These are phyloP conservation scores for Nemopilema nomurai DNA, from an alignment of 30 jellyfish, hydroid and myxozoan species.

Conservation along the genomic window DNA sequence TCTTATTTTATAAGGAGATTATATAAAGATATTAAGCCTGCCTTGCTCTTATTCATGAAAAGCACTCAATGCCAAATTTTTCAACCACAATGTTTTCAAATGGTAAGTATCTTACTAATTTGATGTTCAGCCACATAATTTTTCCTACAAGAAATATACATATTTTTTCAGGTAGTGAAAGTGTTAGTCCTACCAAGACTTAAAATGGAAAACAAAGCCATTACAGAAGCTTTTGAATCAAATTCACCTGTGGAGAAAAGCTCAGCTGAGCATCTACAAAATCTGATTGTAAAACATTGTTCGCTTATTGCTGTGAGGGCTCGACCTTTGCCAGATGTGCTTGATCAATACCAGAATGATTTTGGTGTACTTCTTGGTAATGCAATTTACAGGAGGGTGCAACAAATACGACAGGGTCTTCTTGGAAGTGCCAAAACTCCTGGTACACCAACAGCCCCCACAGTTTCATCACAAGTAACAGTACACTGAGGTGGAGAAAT, in stretches of 20 bases:
- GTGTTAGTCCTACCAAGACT: slow-evolving; percentile 87
- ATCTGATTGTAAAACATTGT: slow-evolving; percentile 76
- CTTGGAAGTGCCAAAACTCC: slow-evolving; percentile 73
- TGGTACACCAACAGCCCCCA: slow-evolving; percentile 82
- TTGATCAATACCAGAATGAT: slow-evolving; percentile 67
- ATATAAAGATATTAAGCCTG: too few relatives aligned
- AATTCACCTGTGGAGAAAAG: slow-evolving; percentile 67
- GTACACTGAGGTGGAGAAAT: slow-evolving; percentile 4
- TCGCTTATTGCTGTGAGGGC: slow-evolving; percentile 67
- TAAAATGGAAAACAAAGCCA: slow-evolving; percentile 75
- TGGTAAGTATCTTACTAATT: too few relatives aligned
- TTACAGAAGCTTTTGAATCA: slow-evolving; percentile 66
- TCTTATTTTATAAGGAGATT: too few relatives aligned
- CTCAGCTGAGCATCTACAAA: slow-evolving; percentile 87
- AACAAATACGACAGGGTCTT: slow-evolving; percentile 76
- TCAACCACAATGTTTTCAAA: too few relatives aligned
- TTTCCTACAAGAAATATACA: too few relatives aligned
- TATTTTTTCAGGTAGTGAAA: slow-evolving; percentile 85
- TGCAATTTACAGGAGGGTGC: slow-evolving; percentile 56
- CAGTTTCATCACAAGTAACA: slow-evolving; percentile 13
- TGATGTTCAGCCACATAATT: too few relatives aligned
- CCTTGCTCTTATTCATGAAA: too few relatives aligned
- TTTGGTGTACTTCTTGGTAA: slow-evolving; percentile 83
- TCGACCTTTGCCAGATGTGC: slow-evolving; percentile 66
- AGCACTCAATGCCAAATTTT: too few relatives aligned